Evolutionary conservation across 1,140 invertebrate genomes (phyloP).

Genomic region (Drosophila nebulosa): DNA sequence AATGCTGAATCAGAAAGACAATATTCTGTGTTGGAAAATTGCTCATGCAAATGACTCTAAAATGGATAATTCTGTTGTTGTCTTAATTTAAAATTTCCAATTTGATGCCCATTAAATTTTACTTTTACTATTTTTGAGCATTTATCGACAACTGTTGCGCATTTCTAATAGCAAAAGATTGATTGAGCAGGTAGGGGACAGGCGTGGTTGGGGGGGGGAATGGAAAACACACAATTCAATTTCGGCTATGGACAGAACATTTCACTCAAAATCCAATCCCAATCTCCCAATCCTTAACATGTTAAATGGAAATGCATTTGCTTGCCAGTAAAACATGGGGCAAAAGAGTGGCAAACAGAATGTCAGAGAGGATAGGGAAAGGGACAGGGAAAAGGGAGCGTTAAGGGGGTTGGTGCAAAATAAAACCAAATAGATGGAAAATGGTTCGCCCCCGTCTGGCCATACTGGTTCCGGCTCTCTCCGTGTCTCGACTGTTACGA

Average conservation of each 20-base stretch:
- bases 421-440: slow-evolving; percentile 75
- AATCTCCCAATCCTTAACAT: slow-evolving; percentile 21
- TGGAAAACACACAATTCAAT: slow-evolving; percentile 1
- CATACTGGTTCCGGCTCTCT: no score
- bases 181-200: not conserved
- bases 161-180: not conserved
- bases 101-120: not conserved
- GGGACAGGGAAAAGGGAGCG: slow-evolving; percentile 9
- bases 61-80: no score
- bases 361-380: not conserved
- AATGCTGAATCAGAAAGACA: no score
- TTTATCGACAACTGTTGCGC: not conserved
- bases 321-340: slow-evolving; percentile 12
- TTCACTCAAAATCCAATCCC: not conserved
- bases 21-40: no score
- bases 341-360: slow-evolving; percentile 26
- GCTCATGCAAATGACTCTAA: no score
- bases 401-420: slow-evolving; percentile 19
- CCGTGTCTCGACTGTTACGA: slow-evolving; percentile 34
- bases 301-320: slow-evolving; percentile 59
- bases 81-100: not conserved
- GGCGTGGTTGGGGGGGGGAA: not conserved
- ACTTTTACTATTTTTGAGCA: not conserved
- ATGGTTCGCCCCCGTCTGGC: slow-evolving; percentile 53
- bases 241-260: not conserved